Evolutionary conservation across 2,888 invertebrate genomes (phyloP).

Genomic region (Julus scandinavius): DNA sequence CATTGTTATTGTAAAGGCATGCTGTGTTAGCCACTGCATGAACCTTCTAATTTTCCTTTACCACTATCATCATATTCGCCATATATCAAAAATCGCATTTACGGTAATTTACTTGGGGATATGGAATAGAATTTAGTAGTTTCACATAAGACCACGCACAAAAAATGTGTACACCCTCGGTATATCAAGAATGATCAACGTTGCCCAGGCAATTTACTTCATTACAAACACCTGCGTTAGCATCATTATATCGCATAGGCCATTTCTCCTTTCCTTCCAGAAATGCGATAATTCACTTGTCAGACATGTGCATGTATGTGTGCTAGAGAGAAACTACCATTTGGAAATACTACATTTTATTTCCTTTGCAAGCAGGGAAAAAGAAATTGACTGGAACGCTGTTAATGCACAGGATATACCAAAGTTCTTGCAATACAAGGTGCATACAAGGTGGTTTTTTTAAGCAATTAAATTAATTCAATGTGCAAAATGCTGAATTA

Average conservation of each 20-base stretch:
- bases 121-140: not conserved
- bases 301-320: not conserved
- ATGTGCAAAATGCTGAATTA: no score
- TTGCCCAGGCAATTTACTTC: conserved; percentile 44
- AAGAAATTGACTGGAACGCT: not conserved
- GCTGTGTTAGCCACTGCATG: no score
- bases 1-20: no score
- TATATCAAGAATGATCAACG: conserved; percentile 39
- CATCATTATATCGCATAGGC: conserved; percentile 33
- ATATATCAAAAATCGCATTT: not conserved
- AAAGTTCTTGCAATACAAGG: not conserved
- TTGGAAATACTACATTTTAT: conserved; percentile 39
- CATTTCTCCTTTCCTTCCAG: conserved; percentile 22
- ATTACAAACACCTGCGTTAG: conserved; percentile 34
- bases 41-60: not conserved
- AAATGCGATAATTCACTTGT: conserved; percentile 44
- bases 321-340: not conserved
- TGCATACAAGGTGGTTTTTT: not conserved
- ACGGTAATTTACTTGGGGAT: conserved; percentile 13
- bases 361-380: not conserved
- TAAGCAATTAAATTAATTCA: not conserved
- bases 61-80: not conserved
- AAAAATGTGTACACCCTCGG: not conserved
- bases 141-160: not conserved
- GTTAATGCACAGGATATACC: conserved; percentile 5